Evolutionary conservation across 2,113 vertebrate genomes (phyloP), one percentile per base, ranked within the genome.

Genomic region (Girardinichthys multiradiatus): DNA sequence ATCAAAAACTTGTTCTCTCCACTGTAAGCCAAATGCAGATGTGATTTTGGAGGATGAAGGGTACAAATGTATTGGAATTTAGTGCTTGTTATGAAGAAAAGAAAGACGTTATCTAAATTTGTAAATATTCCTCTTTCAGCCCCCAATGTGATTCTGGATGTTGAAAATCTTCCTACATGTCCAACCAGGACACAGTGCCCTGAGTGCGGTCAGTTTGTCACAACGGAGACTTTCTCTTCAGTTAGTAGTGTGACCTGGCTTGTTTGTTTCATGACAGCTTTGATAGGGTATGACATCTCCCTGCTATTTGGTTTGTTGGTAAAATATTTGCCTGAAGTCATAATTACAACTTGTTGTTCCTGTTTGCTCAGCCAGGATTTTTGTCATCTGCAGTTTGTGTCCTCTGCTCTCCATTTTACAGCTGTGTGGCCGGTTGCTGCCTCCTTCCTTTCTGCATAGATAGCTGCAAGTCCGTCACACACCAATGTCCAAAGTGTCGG

Each of bases 361-460:
- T 81, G n/a, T 63, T 74, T 68, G 26, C 69, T 62, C 60, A 65
- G 54, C 27, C 10, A 48, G n/a, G 19, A 28, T 69, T 33, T 17
- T 48, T 68, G 17, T 77, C n/a, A 64, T 66, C 67, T 37, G 9
- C n/a, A 5, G 35, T 17, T 54, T 26, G 30, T 45, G 11, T 26
- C 64, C n/a, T 24, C 42, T 57, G 51, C 60, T 29, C 17, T 57
- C 5, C 17, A 70, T 4, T 61, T 71, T 30, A 4, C 87, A 94
- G 94, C 11, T 90, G 93, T 4, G 67, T 87, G 1, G 92, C 84
- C 2, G 94, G 94, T 42, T 95, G 94, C 74, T 94, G 93, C 73
- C 39, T 93, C 4, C 26, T 95, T 71, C 92, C 93, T 12, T 93
- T 95, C 89, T 95, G 91, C 83, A 0, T 74, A 0, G 67, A 87